Percentiles rank a stretch among this genome's conserved stretches.
Conservation (phyloP, 2,113 vertebrate genomes). For the Eulemur macaco region DNA sequence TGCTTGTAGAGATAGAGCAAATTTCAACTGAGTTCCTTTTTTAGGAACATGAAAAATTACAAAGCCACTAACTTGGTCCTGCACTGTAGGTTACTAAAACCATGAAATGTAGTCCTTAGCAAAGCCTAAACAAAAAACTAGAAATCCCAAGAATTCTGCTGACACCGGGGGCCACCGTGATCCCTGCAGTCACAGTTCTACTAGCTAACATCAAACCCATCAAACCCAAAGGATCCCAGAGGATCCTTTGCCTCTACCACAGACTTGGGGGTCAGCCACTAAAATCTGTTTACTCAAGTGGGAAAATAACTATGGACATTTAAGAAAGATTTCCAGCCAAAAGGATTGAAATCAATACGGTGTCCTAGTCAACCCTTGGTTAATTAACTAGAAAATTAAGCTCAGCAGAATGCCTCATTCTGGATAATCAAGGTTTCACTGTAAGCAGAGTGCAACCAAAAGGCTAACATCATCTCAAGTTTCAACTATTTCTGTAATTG, state of each 20-base stretch:
- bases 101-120: neutral
- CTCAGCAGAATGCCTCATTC: neutral
- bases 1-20: slow-evolving; percentile 29
- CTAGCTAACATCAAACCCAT: neutral
- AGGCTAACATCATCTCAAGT: neutral
- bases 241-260: neutral
- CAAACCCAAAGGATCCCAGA: neutral
- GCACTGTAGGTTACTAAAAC: neutral
- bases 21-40: neutral
- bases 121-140: slow-evolving; percentile 25
- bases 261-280: neutral
- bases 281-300: slow-evolving; percentile 1
- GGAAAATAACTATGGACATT: slow-evolving; percentile 2
- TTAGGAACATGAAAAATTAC: slow-evolving; percentile 6
- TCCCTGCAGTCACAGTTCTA: neutral
- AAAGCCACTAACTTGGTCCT: neutral
- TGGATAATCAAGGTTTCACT: slow-evolving; percentile 26
- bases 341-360: slow-evolving; percentile 25
- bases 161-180: neutral
- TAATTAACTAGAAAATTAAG: slow-evolving; percentile 61
- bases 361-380: neutral
- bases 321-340: slow-evolving; percentile 41
- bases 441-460: slow-evolving; percentile 20
- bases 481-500: slow-evolving; percentile 43
- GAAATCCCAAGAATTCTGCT: neutral